A percentile compares a stretch with the other conserved stretches of the same genome.
Conservation (phyloP, 2,113 vertebrate species). For the Chloebia gouldiae region DNA sequence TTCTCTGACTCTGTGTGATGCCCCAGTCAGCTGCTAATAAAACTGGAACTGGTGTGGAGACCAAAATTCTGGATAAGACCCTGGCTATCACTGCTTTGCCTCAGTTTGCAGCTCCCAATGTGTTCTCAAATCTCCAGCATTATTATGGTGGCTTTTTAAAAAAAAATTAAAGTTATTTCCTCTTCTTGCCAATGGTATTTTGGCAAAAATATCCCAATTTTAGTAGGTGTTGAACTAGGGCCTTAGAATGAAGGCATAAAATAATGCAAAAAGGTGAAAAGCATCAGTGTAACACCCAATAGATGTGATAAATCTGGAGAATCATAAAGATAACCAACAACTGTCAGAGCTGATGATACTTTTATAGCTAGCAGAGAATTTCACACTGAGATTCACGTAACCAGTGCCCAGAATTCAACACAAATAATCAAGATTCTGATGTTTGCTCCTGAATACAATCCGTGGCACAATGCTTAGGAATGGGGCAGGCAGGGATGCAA, state of each 20-base stretch:
- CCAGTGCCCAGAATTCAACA: not conserved
- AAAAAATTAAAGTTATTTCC: not conserved
- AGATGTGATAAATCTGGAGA: not conserved
- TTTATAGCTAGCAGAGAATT: not conserved
- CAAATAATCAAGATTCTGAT: not conserved
- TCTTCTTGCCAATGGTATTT: not conserved
- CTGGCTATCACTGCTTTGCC: accelerated
- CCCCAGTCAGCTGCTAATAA: not conserved
- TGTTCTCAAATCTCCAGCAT: not conserved
- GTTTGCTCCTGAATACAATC: not conserved
- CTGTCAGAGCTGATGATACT: not conserved
- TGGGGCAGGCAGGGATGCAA: not conserved
- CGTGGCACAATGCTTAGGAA: not conserved
- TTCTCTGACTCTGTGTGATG: not conserved
- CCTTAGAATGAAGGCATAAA: not conserved
- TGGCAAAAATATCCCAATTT: not conserved
- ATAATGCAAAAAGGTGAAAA: not conserved
- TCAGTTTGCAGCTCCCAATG: not conserved
- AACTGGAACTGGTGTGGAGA: not conserved
- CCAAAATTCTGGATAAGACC: not conserved
- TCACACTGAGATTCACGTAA: not conserved
- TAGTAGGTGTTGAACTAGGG: not conserved
- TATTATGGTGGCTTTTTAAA: accelerated
- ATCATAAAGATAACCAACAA: not conserved
- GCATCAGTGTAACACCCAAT: not conserved